Evolutionary conservation across 2,797 vertebrate genomes (phyloP).

Genomic region (Ambastaia sidthimunki): DNA sequence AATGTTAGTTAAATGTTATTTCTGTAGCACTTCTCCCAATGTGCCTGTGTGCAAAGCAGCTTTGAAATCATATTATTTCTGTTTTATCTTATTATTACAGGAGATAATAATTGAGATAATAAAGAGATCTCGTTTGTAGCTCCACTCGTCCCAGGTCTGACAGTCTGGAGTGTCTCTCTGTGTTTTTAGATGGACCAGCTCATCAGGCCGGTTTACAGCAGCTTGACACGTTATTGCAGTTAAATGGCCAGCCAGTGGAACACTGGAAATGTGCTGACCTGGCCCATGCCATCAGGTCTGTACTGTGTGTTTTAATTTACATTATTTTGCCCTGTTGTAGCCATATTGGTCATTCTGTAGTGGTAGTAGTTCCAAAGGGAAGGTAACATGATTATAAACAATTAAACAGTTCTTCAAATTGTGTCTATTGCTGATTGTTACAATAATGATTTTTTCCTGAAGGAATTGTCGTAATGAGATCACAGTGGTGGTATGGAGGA

Average conservation of each 20-base stretch:
- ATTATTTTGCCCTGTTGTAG: neutral
- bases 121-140: neutral
- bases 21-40: too few species aligned
- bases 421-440: neutral
- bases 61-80: too few species aligned
- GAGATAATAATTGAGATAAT: too few species aligned
- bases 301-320: neutral
- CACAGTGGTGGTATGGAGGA: slow-evolving; percentile 87
- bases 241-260: slow-evolving; percentile 90
- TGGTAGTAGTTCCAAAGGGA: neutral
- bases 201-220: slow-evolving; percentile 87
- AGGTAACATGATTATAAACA: too few species aligned
- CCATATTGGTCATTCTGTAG: too few species aligned
- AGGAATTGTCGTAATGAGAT: slow-evolving; percentile 89
- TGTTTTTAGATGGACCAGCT: slow-evolving; percentile 85
- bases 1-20: too few species aligned
- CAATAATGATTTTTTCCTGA: neutral
- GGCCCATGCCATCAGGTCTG: slow-evolving; percentile 90
- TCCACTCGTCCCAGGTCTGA: neutral
- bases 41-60: too few species aligned
- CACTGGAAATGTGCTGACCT: slow-evolving; percentile 93
- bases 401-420: neutral
- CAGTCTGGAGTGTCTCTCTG: neutral
- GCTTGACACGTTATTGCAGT: slow-evolving; percentile 87
- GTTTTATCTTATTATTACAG: too few species aligned